A percentile compares a stretch with the other conserved stretches of the same genome.
Conservation (phyloP, 1,140 invertebrate species). For the Hyles euphorbiae region DNA sequence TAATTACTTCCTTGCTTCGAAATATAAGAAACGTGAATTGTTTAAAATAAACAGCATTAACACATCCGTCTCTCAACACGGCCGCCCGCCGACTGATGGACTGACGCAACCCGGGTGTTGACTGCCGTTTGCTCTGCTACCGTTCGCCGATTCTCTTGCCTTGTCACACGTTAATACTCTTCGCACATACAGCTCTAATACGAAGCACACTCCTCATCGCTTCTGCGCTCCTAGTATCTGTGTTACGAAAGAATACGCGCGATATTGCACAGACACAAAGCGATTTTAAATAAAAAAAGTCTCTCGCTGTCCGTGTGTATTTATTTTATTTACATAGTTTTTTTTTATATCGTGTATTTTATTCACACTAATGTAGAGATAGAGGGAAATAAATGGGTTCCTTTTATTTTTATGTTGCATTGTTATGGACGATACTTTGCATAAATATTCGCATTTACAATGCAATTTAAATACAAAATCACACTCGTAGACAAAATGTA, state of each 20-base stretch:
- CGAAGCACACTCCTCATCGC: constrained; percentile 26
- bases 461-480: constrained; percentile 12
- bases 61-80: no score
- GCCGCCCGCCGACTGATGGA: no score
- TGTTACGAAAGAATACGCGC: constrained; percentile 68
- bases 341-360: no score
- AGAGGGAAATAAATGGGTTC: constrained; percentile 1
- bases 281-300: constrained; percentile 18
- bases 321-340: constrained; percentile 4
- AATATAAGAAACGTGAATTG: no score
- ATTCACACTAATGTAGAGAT: no score
- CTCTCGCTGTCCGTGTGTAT: constrained; percentile 4
- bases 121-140: constrained; percentile 26
- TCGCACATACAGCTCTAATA: constrained; percentile 39
- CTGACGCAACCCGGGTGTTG: constrained; percentile 8
- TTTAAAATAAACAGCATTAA: no score
- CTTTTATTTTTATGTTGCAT: constrained; percentile 17
- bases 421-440: not conserved
- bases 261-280: constrained; percentile 38
- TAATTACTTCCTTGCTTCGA: not conserved
- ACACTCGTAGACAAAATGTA: constrained; percentile 1
- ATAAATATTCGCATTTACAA: constrained; percentile 2
- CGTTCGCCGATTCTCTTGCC: constrained; percentile 50
- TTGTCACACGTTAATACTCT: constrained; percentile 59
- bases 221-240: constrained; percentile 63